phyloP scores from a whole-genome alignment of 1,140 invertebrate species.

The Drosophila lini region DNA sequence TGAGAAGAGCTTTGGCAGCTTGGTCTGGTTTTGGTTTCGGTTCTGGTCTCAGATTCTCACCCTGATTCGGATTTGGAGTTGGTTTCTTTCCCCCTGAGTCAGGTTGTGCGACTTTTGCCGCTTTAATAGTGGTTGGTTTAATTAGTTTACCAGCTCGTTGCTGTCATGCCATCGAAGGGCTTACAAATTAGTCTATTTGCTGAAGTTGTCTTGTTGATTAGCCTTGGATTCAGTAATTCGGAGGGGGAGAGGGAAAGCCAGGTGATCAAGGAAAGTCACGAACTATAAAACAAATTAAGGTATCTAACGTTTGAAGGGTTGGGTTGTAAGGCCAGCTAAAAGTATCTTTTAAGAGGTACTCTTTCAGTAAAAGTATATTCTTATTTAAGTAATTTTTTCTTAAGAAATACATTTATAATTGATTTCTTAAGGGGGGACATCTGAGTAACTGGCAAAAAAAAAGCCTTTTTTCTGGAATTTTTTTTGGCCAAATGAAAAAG shows the following conservation, averaged over 20 bases:
- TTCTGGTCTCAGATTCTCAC: constrained; percentile 26
- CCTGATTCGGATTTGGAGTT: constrained; percentile 21
- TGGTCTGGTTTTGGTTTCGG: constrained; percentile 21
- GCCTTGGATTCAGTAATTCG: neutral
- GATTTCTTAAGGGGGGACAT: too few species aligned
- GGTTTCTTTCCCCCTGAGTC: neutral
- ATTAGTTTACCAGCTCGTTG: constrained; percentile 68
- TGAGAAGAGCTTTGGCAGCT: constrained; percentile 59
- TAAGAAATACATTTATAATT: too few species aligned
- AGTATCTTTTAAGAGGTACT: neutral
- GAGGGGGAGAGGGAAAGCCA: neutral
- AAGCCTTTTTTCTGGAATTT: too few species aligned
- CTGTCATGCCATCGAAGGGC: constrained; percentile 48
- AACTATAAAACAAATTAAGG: constrained; percentile 19
- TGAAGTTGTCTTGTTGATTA: constrained; percentile 53
- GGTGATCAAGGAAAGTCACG: constrained; percentile 14
- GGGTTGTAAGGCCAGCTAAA: too few species aligned
- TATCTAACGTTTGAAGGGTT: neutral
- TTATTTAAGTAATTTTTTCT: too few species aligned
- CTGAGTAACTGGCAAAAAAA: too few species aligned
- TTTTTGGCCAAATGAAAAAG: too few species aligned
- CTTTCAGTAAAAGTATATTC: too few species aligned
- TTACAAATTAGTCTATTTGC: constrained; percentile 75
- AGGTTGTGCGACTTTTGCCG: constrained; percentile 28
- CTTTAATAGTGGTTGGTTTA: constrained; percentile 54